phyloP scores from a whole-genome alignment of 2,888 invertebrate species.

The Pandemis cinnamomeana region DNA sequence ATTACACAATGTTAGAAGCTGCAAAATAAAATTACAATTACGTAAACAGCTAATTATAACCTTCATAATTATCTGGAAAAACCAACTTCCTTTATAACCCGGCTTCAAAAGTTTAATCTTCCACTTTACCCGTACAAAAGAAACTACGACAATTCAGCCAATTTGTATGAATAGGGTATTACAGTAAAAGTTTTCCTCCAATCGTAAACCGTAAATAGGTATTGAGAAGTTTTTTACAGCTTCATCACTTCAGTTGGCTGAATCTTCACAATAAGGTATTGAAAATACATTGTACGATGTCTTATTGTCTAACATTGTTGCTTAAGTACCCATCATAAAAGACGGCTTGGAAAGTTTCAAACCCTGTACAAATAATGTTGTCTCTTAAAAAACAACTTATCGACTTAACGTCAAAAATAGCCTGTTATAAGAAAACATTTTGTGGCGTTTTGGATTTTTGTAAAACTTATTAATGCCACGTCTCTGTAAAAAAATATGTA shows the following conservation, averaged over 20 bases:
- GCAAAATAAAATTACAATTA: too few species aligned
- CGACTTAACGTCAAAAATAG: background rate
- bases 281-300: slow-evolving; percentile 32
- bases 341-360: slow-evolving; percentile 24
- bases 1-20: too few species aligned
- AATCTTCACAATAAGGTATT: slow-evolving; percentile 30
- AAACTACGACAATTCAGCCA: background rate
- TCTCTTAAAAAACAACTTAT: background rate
- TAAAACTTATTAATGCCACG: background rate
- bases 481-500: too few species aligned
- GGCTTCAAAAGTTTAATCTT: background rate
- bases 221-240: slow-evolving; percentile 39
- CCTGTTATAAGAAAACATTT: background rate
- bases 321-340: slow-evolving; percentile 30
- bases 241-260: slow-evolving; percentile 28
- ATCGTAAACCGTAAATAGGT: slow-evolving; percentile 27
- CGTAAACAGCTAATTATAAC: too few species aligned
- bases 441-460: background rate
- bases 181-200: slow-evolving; percentile 28
- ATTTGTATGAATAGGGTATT: slow-evolving; percentile 17
- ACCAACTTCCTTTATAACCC: too few species aligned
- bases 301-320: slow-evolving; percentile 37
- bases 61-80: too few species aligned
- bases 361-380: background rate
- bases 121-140: background rate